Evolutionary conservation across 2,113 vertebrate genomes (phyloP).

Genomic region (Cyprinodon brontotheroides): DNA sequence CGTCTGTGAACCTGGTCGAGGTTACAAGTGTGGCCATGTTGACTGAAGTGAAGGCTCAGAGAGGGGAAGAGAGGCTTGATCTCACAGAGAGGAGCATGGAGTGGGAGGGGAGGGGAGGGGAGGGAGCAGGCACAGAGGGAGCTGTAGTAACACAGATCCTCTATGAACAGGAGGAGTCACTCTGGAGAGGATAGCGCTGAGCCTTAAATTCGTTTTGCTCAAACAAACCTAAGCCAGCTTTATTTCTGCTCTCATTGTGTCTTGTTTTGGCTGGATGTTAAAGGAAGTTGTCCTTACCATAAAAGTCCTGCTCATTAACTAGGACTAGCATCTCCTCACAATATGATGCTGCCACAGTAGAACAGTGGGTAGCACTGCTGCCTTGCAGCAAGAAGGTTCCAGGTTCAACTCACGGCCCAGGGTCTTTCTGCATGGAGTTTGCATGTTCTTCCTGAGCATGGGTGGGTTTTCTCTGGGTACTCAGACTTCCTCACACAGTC

Average conservation of each 20-base stretch:
- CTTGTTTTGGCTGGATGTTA: too few relatives aligned
- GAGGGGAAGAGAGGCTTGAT: conserved; percentile 46
- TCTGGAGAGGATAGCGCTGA: background rate
- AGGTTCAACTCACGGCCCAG: too few relatives aligned
- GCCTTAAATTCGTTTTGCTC: background rate
- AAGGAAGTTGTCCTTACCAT: too few relatives aligned
- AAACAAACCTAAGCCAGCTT: background rate
- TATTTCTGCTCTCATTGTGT: background rate
- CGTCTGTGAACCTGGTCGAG: conserved; percentile 96
- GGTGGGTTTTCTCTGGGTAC: too few relatives aligned
- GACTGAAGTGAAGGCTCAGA: conserved; percentile 62
- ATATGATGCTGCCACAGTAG: background rate
- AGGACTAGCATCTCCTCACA: background rate
- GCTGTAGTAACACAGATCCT: conserved; percentile 68
- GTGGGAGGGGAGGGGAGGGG: conserved; percentile 33
- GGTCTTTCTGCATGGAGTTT: too few relatives aligned
- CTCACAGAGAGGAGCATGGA: conserved; percentile 35
- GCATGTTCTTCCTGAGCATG: too few relatives aligned
- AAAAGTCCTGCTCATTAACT: background rate
- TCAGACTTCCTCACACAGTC: too few relatives aligned
- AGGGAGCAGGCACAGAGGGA: conserved; percentile 28
- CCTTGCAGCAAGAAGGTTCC: too few relatives aligned
- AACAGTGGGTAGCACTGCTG: too few relatives aligned
- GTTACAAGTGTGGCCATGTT: conserved; percentile 93
- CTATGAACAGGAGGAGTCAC: conserved; percentile 12